Evolutionary conservation across 1,140 invertebrate genomes (phyloP), one percentile per base, ranked within the genome.

Genomic region (Lordiphosa collinella): DNA sequence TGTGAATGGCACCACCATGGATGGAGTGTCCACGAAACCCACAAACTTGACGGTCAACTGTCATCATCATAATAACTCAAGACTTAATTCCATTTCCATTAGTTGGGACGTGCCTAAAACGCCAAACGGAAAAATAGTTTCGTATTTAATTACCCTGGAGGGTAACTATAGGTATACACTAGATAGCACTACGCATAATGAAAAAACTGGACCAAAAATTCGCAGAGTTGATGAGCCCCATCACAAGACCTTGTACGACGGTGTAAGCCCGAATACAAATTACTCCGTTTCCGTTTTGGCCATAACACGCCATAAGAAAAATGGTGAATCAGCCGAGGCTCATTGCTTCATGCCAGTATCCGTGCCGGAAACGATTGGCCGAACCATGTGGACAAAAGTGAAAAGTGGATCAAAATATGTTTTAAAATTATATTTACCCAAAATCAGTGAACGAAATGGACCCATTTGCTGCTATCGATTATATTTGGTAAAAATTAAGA

Each of bases 391-490:
- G 95, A 90, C 91, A 11, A 95, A 94, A 89, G 90, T 95, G 36
- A 91, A 92, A 34, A 90, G 92, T 46, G 91, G 91, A 40, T 90
- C 93, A 36, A 93, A 91, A 67, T 94, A 93, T 88, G 89, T 95
- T 40, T 93, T 96, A 49, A 93, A 93, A 65, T 82, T 96, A 10
- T 91, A 91, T 62, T 86, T 96, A 37, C 94, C 94, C 0, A 90
- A 93, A 62, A 91, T 96, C 10, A 93, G 94, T 0, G 95, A 97
- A 82, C 90, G 95, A 54, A 96, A 96, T 86, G 96, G 96, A 8
- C 93, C 93, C 4, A 96, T 97, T 66, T 96, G 95, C 88, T 96
- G 95, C 69, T 95, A 95, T 86, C 91, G 95, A 72, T 90, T 97
- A 38, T 94, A 94, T 89, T 89, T 96, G 69, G 92, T 96, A 1